Conservation (phyloP, 2,113 vertebrate genomes). For the Hipposideros armiger region DNA sequence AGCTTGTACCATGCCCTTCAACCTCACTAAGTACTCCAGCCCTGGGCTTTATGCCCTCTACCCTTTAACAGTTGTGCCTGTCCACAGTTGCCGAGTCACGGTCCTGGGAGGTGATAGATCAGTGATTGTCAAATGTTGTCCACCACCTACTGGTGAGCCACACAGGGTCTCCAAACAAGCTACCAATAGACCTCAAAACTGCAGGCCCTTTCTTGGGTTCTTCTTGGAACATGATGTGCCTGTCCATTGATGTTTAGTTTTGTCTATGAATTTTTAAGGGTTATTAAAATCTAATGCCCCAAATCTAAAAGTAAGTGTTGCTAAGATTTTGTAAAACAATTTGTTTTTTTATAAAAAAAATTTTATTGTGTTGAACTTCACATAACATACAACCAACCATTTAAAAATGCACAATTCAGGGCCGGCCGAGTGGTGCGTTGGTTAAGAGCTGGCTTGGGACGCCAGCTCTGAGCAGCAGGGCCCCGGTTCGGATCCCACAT, state of each 20-base stretch:
- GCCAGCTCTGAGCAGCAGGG: too few relatives aligned
- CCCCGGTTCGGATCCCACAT: too few relatives aligned
- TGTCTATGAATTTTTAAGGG: not conserved
- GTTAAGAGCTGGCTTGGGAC: not conserved
- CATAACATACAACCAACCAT: not conserved
- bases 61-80: not conserved
- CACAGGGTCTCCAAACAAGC: not conserved
- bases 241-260: not conserved
- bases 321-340: not conserved
- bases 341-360: not conserved
- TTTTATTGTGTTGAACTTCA: constrained; percentile 16
- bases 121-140: not conserved
- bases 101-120: not conserved
- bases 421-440: too few relatives aligned
- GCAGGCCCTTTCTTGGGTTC: not conserved
- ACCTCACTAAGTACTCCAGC: not conserved
- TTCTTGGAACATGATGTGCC: not conserved
- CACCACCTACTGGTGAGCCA: not conserved
- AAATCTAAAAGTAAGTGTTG: constrained; percentile 25
- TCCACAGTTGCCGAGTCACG: too few relatives aligned
- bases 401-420: not conserved
- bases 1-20: not conserved
- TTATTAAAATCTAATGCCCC: not conserved
- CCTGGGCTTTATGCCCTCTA: not conserved
- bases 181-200: not conserved